Percentiles rank a stretch among this genome's conserved stretches.
Evolutionary conservation across 2,797 vertebrate species (phyloP).

Genomic region (Fringilla coelebs): DNA sequence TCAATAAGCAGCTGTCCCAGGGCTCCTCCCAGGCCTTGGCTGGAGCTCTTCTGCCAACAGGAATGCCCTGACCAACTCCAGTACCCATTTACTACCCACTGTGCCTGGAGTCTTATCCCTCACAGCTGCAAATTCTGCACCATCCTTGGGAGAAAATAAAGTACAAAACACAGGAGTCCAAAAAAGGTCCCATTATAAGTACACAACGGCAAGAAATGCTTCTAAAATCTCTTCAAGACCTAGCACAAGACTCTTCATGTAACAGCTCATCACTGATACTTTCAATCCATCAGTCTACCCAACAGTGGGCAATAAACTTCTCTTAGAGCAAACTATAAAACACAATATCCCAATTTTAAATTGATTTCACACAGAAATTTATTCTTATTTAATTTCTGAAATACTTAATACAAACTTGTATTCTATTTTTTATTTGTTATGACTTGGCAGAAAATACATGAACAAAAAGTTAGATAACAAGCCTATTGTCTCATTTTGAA

Average conservation of each 20-base stretch:
- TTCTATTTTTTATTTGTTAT: neutral
- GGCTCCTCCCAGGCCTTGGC: neutral
- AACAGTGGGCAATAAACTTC: neutral
- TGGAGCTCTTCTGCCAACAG: neutral
- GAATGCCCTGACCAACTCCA: neutral
- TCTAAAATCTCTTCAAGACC: neutral
- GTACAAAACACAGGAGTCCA: neutral
- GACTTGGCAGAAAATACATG: neutral
- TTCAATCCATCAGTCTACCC: neutral
- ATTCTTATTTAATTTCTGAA: neutral
- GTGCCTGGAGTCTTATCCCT: neutral
- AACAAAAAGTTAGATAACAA: neutral
- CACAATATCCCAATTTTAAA: neutral
- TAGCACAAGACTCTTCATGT: neutral
- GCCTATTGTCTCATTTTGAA: neutral
- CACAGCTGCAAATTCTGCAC: neutral
- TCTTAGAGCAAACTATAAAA: neutral
- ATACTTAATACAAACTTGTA: neutral
- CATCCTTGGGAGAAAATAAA: neutral
- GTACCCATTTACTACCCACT: neutral
- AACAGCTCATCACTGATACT: neutral
- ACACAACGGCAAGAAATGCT: neutral
- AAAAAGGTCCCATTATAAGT: neutral
- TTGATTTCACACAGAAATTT: neutral
- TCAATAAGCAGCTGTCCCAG: neutral